These are phyloP conservation scores for Osmoderma eremita DNA, from an alignment of 2,888 invertebrate genomes.

Conservation along the genomic window DNA sequence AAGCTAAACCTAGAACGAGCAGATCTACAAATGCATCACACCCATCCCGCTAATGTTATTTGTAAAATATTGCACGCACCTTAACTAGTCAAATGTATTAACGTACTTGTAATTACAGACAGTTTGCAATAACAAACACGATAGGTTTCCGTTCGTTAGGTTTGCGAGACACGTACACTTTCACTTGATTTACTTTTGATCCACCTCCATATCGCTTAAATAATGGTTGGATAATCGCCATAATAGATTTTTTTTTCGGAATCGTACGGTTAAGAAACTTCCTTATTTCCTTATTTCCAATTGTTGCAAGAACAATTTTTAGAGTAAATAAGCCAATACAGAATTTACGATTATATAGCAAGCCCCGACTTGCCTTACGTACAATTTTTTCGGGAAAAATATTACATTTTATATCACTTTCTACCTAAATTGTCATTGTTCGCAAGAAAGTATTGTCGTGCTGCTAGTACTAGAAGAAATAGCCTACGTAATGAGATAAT, in stretches of 20 bases:
- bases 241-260: conserved; percentile 18
- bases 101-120: not conserved
- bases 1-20: too few relatives aligned
- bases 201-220: conserved; percentile 27
- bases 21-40: too few relatives aligned
- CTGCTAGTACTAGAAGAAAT: too few relatives aligned
- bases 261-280: conserved; percentile 10
- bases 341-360: not conserved
- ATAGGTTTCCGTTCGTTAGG: conserved; percentile 19
- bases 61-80: not conserved
- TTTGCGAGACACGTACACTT: conserved; percentile 22
- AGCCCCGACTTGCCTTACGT: too few relatives aligned
- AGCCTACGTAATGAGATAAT: too few relatives aligned
- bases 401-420: too few relatives aligned
- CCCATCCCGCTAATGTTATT: too few relatives aligned
- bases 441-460: too few relatives aligned
- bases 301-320: conserved; percentile 18
- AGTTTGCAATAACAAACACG: not conserved
- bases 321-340: not conserved
- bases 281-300: conserved; percentile 22
- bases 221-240: conserved; percentile 20
- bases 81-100: not conserved
- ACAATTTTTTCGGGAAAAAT: too few relatives aligned
- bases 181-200: conserved; percentile 31
- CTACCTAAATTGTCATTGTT: too few relatives aligned